A percentile compares a stretch with the other conserved stretches of the same genome.
phyloP scores from a whole-genome alignment of 30 jellyfish, hydroid and myxozoan genomes.

The Aurelia sp. region DNA sequence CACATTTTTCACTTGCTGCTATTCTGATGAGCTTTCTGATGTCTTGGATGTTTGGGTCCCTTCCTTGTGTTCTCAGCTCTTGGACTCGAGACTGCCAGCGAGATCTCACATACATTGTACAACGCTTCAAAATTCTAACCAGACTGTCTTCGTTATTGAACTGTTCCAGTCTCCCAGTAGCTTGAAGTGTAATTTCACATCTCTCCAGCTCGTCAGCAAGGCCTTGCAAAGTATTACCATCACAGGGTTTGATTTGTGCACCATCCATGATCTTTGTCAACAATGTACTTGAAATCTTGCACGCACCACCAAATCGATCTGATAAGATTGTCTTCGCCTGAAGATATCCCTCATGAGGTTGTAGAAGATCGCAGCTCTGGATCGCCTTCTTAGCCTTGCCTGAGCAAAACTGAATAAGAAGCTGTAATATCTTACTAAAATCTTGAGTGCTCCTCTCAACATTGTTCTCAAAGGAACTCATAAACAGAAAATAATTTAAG shows the following conservation, averaged over 20 bases:
- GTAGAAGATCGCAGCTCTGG: constrained; percentile 16
- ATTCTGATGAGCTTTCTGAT: constrained; percentile 34
- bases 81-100: constrained; percentile 52
- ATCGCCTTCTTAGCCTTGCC: constrained; percentile 19
- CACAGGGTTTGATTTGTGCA: constrained; percentile 14
- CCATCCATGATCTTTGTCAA: constrained; percentile 18
- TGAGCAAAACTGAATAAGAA: constrained; percentile 8
- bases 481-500: too few species aligned
- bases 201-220: constrained; percentile 51
- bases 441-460: constrained; percentile 21
- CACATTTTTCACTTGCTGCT: constrained; percentile 33
- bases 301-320: constrained; percentile 40
- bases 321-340: constrained; percentile 3
- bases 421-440: constrained; percentile 31
- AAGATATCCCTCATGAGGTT: constrained; percentile 4
- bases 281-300: constrained; percentile 26
- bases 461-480: background rate
- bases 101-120: constrained; percentile 43
- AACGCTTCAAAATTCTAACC: constrained; percentile 20
- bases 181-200: constrained; percentile 30
- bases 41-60: constrained; percentile 50
- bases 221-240: constrained; percentile 39
- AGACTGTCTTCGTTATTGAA: constrained; percentile 43
- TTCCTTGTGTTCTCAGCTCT: constrained; percentile 27
- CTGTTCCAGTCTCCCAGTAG: constrained; percentile 27